A percentile compares a stretch with the other conserved stretches of the same genome.
phyloP scores from a whole-genome alignment of 37 sponge, comb jelly and placozoan species.

The Mnemiopsis leidyi region DNA sequence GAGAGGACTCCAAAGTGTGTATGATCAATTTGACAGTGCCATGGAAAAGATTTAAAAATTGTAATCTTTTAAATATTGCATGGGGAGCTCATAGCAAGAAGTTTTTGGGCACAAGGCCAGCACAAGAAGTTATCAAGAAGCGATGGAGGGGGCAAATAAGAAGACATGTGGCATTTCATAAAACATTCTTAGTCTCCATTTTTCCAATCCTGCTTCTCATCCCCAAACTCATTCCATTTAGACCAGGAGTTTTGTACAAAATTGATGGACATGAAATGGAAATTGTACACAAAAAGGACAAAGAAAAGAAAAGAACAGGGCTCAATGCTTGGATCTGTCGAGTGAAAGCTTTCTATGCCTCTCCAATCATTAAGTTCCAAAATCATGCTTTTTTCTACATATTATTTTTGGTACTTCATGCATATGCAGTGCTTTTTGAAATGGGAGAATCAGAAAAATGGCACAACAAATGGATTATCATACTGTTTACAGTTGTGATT shows the following conservation, averaged over 20 bases:
- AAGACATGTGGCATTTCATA: not conserved
- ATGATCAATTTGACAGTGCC: not conserved
- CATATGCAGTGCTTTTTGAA: not conserved
- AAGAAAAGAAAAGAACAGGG: not conserved
- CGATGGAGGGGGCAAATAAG: not conserved
- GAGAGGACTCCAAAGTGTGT: conserved; percentile 13
- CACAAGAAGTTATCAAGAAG: not conserved
- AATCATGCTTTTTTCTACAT: conserved; percentile 33
- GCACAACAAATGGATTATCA: not conserved
- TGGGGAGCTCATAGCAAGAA: conserved; percentile 23
- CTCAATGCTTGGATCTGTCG: not conserved
- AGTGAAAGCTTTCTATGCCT: not conserved
- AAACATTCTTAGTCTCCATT: conserved; percentile 1
- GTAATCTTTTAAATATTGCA: not conserved
- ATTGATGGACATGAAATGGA: not conserved
- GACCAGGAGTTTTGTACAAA: not conserved
- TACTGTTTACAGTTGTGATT: not conserved
- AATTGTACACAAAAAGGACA: not conserved
- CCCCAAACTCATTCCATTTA: not conserved
- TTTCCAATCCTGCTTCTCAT: not conserved
- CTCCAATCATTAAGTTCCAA: conserved; percentile 2
- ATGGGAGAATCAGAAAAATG: not conserved
- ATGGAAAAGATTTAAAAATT: conserved; percentile 2
- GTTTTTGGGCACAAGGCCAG: conserved; percentile 14
- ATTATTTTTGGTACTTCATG: not conserved